phyloP scores from a whole-genome alignment of 2,113 vertebrate species.

The Dryoscopus gambensis region DNA sequence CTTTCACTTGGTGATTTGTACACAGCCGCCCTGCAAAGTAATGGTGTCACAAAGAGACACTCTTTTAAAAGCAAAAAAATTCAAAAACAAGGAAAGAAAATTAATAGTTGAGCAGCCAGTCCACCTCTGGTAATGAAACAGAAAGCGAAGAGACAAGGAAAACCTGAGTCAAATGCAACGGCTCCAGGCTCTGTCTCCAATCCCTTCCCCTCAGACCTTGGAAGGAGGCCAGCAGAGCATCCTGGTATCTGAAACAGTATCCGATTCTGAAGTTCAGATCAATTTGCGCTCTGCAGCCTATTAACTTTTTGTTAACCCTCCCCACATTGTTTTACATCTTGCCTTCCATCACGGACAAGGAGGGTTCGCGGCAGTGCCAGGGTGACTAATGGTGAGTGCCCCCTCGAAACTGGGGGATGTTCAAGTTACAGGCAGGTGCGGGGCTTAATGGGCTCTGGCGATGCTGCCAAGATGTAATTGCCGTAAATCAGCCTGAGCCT shows the following conservation, averaged over 20 bases:
- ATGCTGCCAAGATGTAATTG: slow-evolving; percentile 60
- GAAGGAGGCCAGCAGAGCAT: neutral
- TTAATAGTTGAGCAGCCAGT: neutral
- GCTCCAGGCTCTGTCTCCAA: neutral
- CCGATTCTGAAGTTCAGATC: neutral
- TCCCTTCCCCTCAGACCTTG: neutral
- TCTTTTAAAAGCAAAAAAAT: neutral
- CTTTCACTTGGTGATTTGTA: neutral
- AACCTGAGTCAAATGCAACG: neutral
- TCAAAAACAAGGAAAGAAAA: neutral
- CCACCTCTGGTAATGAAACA: neutral
- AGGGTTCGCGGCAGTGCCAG: neutral
- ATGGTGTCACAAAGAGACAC: neutral
- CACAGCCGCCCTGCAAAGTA: neutral
- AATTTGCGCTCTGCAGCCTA: neutral
- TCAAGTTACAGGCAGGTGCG: slow-evolving; percentile 27
- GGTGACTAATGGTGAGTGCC: neutral
- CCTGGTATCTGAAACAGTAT: neutral
- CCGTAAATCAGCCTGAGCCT: slow-evolving; percentile 36
- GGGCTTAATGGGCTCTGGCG: neutral
- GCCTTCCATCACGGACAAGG: neutral
- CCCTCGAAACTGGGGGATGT: neutral
- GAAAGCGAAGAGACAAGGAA: neutral
- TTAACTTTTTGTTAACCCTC: neutral
- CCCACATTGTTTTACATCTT: neutral